Conservation (phyloP, 1,140 invertebrate genomes). For the Ganaspis sp. region DNA sequence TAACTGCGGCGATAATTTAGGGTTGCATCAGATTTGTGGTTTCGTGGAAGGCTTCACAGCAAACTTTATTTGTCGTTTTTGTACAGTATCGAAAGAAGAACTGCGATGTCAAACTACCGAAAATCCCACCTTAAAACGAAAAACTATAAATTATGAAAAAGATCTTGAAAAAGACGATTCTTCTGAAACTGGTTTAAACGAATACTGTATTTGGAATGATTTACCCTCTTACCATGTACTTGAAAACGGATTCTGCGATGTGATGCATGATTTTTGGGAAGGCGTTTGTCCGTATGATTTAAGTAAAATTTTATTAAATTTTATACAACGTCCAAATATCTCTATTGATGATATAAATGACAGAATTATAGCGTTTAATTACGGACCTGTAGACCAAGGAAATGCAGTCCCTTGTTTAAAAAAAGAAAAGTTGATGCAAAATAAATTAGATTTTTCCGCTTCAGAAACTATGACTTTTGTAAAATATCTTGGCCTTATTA, state of each 20-base stretch:
- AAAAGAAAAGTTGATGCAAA: constrained; percentile 41
- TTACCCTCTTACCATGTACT: constrained; percentile 43
- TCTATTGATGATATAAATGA: constrained; percentile 36
- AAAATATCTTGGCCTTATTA: constrained; percentile 46
- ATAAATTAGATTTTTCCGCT: constrained; percentile 43
- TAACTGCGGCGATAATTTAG: not conserved
- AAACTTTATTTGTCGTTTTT: not conserved
- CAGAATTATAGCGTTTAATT: constrained; percentile 31
- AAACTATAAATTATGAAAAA: not conserved
- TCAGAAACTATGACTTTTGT: constrained; percentile 44
- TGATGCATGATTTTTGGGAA: constrained; percentile 41
- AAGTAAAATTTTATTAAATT: constrained; percentile 39
- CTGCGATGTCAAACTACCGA: not conserved
- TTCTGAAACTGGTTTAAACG: constrained; percentile 43
- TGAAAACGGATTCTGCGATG: constrained; percentile 33
- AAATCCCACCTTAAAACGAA: not conserved
- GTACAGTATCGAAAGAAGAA: not conserved
- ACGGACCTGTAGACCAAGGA: constrained; percentile 32
- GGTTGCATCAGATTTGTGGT: not conserved
- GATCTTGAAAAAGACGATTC: constrained; percentile 25
- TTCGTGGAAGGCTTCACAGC: not conserved
- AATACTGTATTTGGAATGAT: constrained; percentile 42
- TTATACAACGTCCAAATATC: constrained; percentile 36
- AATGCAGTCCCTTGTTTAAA: constrained; percentile 36
- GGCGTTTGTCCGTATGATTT: constrained; percentile 35